Evolutionary conservation across 2,113 vertebrate species (phyloP), one percentile per base, ranked within the genome.

Genomic region (Tapirus terrestris): DNA sequence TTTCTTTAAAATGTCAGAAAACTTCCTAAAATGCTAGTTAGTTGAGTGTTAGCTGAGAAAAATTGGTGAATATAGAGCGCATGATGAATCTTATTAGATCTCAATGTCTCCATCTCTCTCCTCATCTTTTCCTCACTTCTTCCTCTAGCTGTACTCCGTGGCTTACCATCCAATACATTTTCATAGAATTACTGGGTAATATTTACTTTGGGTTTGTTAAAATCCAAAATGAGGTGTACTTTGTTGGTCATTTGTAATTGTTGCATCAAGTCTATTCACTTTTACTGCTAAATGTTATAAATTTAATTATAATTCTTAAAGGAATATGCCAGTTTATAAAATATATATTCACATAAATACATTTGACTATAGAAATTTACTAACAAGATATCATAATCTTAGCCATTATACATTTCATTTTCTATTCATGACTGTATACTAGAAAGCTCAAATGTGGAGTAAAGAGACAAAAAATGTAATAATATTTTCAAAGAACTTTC

Each of bases 1-100:
- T 93, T 97, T 70, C 68, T 80, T 65, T 81, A 76, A 17, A 95
- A 77, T 96, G 33, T 97, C 90, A 95, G 25, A 85, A 94, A 76
- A 61, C 1, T 56, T 92, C 39, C 31, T 51, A 90, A 86, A 95
- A 95, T 56, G 72, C 10, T 60, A 53, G 31, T 63, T 92, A 36
- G 61, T 70, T 79, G 27, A 76, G 8, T 68, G 3, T 65, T 91
- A 61, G 33, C 63, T 93, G 36, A 91, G 27, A 92, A 90, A 61
- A 43, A 31, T 4, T 27, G 0, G 70, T 4, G 33, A 31, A 79
- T 56, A 20, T 1, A 80, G 3, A 85, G 17, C 14, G 43, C 5
- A 53, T 21, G 29, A 53, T 43, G 18, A 80, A 20, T 75, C 3
- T 70, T 58, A 36, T 29, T 36, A 33, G 10, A 58, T 79, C 36